Evolutionary conservation across 1,140 invertebrate genomes (phyloP).

Genomic region (Melipona quadrifasciata): DNA sequence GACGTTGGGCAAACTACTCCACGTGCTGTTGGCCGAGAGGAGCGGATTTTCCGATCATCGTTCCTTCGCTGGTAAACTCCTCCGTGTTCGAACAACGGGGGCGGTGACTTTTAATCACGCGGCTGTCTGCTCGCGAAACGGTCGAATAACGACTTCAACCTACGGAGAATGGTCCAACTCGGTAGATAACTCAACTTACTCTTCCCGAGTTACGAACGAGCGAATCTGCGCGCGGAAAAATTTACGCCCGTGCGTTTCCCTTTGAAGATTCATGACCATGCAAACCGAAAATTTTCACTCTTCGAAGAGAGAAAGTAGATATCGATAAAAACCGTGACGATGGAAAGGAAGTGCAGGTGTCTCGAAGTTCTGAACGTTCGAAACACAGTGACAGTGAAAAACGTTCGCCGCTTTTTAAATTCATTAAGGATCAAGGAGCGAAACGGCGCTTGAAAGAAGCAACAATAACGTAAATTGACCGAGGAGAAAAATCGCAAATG

Average conservation of each 20-base stretch:
- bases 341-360: too few species aligned
- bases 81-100: background rate
- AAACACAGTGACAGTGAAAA: too few species aligned
- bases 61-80: conserved; percentile 9
- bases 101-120: conserved; percentile 3
- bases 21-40: background rate
- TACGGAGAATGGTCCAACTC: too few species aligned
- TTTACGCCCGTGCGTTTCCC: too few species aligned
- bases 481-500: background rate
- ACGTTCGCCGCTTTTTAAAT: background rate
- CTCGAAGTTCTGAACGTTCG: too few species aligned
- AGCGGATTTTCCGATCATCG: background rate
- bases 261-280: too few species aligned
- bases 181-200: background rate
- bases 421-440: background rate
- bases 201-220: background rate
- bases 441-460: background rate
- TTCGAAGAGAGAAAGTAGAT: too few species aligned
- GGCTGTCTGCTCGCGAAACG: background rate
- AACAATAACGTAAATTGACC: background rate
- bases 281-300: too few species aligned
- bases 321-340: too few species aligned
- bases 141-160: conserved; percentile 8
- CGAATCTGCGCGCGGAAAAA: background rate
- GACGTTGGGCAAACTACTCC: conserved; percentile 6